Base-by-base conservation (phyloP, 2,113 vertebrate species). In the Phylloscopus trochiloides region DNA sequence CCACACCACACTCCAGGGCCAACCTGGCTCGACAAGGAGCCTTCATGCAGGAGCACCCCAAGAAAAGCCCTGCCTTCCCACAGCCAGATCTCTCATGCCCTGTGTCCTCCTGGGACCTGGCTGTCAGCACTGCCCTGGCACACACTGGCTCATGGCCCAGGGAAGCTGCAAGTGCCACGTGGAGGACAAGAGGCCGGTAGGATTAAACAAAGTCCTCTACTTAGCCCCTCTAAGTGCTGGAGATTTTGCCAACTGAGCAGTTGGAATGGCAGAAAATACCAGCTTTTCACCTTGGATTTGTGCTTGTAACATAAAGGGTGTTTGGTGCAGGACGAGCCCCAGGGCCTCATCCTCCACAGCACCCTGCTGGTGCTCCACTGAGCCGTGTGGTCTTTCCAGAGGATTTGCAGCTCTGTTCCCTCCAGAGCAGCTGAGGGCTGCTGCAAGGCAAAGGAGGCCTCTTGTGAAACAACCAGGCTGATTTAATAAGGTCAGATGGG, bases 401-500 rank as follows among this genome's bases (percentile, higher is more conserved):
- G 65, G 29, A 66, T 81, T 31, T 1, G 0, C 73, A 77, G 88
- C 38, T 65, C 67, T 5, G 3, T 14, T 87, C 68, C 72, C 70
- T 45, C 47, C 55, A 17, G 84, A 77, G 72, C 8, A 3, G 68
- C 68, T 2, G 2, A 29, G 77, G 73, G 80, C 78, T 74, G 87
- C 84, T 93, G 72, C 54, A 8, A 73, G 68, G 85, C 80, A 42
- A 40, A 50, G 77, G 34, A 78, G 47, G 57, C 7, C 0, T 22
- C 78, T 52, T 21, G 67, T 71, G 48, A 57, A 86, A 52, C 45
- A 83, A 36, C 21, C 52, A 16, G 71, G 63, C 63, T 92, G 75
- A 24, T 3, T 76, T 86, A 91, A 92, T 80, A 76, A 72, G 76
- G 91, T 92, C 77, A 76, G 86, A 68, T 29, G 89, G 86, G 79